Conservation (phyloP, 2,113 vertebrate genomes). For the Pleuronectes platessa region DNA sequence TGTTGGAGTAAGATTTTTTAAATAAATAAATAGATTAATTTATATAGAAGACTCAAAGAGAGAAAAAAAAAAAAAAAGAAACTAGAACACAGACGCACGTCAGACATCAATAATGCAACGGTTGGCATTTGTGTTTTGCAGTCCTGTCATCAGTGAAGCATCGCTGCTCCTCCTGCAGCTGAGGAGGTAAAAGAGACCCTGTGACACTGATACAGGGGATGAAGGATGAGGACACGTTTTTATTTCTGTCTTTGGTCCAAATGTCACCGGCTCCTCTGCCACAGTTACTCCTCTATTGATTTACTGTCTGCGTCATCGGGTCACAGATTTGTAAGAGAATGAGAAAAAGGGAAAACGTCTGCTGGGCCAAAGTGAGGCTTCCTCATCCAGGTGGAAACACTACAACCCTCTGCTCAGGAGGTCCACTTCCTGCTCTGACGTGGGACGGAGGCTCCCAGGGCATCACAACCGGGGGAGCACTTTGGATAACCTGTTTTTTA, state of each 20-base stretch:
- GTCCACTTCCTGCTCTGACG: constrained; percentile 24
- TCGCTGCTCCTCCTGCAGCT: constrained; percentile 47
- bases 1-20: neutral
- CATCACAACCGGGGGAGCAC: neutral
- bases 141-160: constrained; percentile 58
- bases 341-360: neutral
- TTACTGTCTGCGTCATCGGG: neutral
- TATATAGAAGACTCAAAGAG: neutral
- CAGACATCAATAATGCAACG: constrained; percentile 73
- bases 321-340: neutral
- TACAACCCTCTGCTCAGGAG: neutral
- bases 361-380: neutral
- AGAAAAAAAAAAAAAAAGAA: constrained; percentile 1
- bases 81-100: constrained; percentile 18
- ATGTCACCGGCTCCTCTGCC: constrained; percentile 6
- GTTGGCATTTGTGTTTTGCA: constrained; percentile 68
- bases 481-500: constrained; percentile 1
- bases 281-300: neutral
- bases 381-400: constrained; percentile 20
- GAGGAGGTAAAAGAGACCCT: neutral
- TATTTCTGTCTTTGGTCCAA: neutral
- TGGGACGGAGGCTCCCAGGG: neutral
- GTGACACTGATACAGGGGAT: neutral
- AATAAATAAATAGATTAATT: neutral
- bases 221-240: constrained; percentile 15